A percentile compares a stretch with the other conserved stretches of the same genome.
phyloP scores from a whole-genome alignment of 2,888 invertebrate genomes.

The Mesorhabditis spiculigera region DNA sequence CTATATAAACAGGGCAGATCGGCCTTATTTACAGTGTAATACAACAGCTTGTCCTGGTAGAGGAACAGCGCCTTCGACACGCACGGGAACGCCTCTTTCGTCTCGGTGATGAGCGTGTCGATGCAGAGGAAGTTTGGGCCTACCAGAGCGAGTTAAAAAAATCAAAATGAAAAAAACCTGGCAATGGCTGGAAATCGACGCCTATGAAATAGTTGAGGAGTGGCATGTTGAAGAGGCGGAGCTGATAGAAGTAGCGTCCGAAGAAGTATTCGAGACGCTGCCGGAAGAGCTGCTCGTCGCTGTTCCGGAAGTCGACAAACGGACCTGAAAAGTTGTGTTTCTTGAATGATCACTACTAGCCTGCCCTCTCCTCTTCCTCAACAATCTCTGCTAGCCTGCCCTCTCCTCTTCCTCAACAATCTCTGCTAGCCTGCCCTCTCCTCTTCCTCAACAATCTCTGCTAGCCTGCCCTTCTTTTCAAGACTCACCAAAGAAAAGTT shows the following conservation, averaged over 20 bases:
- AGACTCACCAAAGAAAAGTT: constrained; percentile 42
- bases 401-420: no score
- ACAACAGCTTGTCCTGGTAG: constrained; percentile 64
- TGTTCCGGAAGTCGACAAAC: constrained; percentile 10
- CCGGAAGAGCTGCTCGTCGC: constrained; percentile 27
- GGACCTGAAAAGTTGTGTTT: background rate
- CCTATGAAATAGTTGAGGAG: constrained; percentile 85
- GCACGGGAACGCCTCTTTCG: constrained; percentile 57
- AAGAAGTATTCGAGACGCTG: constrained; percentile 50
- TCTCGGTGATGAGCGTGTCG: constrained; percentile 62
- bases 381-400: no score
- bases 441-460: no score
- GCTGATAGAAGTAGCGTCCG: constrained; percentile 69
- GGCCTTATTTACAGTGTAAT: constrained; percentile 60
- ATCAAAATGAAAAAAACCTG: no score
- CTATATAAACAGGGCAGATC: constrained; percentile 86
- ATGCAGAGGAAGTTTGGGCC: constrained; percentile 76
- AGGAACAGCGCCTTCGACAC: constrained; percentile 81
- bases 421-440: no score
- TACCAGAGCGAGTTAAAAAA: no score
- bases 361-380: no score
- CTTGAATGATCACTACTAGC: no score
- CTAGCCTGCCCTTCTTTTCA: no score
- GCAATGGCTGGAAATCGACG: constrained; percentile 82
- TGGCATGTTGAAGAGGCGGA: constrained; percentile 68